Evolutionary conservation across 2,113 vertebrate genomes (phyloP).

Genomic region (Periophthalmus modestus): DNA sequence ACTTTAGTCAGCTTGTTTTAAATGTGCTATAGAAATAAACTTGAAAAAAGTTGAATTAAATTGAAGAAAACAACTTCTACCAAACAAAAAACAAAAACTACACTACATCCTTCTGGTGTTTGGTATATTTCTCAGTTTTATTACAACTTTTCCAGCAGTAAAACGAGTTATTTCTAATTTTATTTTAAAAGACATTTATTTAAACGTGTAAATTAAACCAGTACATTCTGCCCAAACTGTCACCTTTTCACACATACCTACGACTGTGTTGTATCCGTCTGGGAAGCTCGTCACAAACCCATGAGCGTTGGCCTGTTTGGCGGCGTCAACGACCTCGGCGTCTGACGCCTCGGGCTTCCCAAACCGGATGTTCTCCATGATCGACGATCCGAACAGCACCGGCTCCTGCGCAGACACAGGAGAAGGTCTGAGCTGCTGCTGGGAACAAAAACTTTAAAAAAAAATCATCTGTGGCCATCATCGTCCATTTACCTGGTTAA

Average conservation of each 20-base stretch:
- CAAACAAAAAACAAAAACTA: no score
- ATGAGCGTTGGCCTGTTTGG: constrained; percentile 88
- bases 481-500: constrained; percentile 84
- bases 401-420: constrained; percentile 81
- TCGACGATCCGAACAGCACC: constrained; percentile 87
- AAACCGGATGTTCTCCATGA: constrained; percentile 96
- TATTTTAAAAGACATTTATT: neutral
- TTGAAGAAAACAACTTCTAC: no score
- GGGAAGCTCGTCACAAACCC: constrained; percentile 88
- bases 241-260: constrained; percentile 78
- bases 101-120: no score
- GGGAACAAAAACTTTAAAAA: neutral
- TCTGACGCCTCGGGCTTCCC: constrained; percentile 86
- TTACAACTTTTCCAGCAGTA: no score
- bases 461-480: neutral
- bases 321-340: constrained; percentile 81
- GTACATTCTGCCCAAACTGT: neutral
- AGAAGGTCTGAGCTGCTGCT: neutral
- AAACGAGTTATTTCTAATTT: no score
- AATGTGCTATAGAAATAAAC: no score
- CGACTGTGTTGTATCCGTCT: constrained; percentile 85
- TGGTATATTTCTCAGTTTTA: no score
- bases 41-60: no score
- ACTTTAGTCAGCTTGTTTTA: no score
- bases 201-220: neutral